Evolutionary conservation across 2,888 invertebrate genomes (phyloP).

Genomic region (Leptura quadrifasciata): DNA sequence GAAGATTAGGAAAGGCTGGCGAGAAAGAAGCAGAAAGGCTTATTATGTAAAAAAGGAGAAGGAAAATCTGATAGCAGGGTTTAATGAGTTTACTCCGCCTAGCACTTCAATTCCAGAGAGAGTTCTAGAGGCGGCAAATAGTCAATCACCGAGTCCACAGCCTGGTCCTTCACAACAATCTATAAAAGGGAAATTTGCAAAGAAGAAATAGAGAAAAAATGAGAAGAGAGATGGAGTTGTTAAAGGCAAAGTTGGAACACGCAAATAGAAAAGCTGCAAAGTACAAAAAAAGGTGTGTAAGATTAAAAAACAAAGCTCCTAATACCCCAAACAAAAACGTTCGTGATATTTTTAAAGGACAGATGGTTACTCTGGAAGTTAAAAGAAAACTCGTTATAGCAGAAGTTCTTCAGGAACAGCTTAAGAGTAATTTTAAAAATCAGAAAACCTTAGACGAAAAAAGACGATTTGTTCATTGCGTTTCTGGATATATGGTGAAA

Average conservation of each 20-base stretch:
- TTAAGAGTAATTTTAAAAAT: constrained; percentile 31
- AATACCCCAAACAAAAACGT: constrained; percentile 37
- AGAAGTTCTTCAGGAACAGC: constrained; percentile 24
- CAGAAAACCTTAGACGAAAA: constrained; percentile 27
- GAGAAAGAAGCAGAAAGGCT: constrained; percentile 23
- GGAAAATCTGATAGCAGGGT: background rate
- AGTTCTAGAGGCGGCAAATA: too few species aligned
- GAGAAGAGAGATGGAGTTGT: constrained; percentile 19
- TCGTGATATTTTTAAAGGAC: constrained; percentile 25
- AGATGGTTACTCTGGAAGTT: constrained; percentile 36
- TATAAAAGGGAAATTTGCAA: constrained; percentile 5
- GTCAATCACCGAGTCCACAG: background rate
- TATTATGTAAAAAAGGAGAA: constrained; percentile 12
- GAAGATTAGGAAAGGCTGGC: constrained; percentile 33
- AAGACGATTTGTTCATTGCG: too few species aligned
- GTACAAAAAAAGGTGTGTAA: constrained; percentile 24
- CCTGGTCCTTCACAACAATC: background rate
- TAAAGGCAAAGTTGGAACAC: constrained; percentile 17
- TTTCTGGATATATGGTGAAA: too few species aligned
- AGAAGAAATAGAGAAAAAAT: constrained; percentile 28
- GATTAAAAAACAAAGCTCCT: constrained; percentile 24
- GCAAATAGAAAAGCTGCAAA: constrained; percentile 27
- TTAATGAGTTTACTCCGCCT: constrained; percentile 35
- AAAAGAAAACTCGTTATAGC: constrained; percentile 34
- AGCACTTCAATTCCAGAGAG: constrained; percentile 6